Evolutionary conservation across 2,113 vertebrate species (phyloP).

Genomic region (Callorhinus ursinus): DNA sequence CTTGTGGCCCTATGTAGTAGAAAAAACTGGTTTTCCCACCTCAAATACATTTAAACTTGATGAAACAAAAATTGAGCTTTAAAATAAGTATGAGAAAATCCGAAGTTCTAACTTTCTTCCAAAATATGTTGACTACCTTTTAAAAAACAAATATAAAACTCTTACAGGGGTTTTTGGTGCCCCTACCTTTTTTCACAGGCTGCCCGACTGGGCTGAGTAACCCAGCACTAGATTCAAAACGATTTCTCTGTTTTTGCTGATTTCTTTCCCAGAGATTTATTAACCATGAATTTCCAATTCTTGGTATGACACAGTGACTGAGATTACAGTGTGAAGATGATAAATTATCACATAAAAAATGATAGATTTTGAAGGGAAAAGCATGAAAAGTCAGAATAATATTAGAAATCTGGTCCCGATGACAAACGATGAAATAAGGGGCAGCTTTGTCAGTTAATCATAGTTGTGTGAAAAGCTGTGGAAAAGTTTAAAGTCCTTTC

Average conservation of each 20-base stretch:
- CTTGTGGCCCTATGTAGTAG: neutral
- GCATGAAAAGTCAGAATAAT: constrained; percentile 45
- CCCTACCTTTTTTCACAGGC: neutral
- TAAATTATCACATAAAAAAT: constrained; percentile 57
- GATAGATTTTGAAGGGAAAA: constrained; percentile 34
- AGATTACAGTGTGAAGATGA: constrained; percentile 1
- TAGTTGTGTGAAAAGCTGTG: neutral
- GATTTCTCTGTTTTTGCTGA: neutral
- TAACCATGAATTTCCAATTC: neutral
- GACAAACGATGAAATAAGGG: constrained; percentile 24
- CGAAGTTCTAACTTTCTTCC: neutral
- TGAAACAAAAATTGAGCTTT: neutral
- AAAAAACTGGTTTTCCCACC: neutral
- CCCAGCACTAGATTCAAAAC: neutral
- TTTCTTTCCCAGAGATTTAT: neutral
- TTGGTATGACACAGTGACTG: neutral
- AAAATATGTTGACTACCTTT: neutral
- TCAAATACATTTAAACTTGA: neutral
- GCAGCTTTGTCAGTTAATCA: neutral
- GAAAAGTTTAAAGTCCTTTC: neutral
- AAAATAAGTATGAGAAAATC: neutral
- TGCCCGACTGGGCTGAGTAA: neutral
- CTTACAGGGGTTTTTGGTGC: neutral
- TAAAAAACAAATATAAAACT: neutral
- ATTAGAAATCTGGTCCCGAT: neutral